Evolutionary conservation across 2,797 vertebrate genomes (phyloP).

Genomic region (Clarias fuscus): DNA sequence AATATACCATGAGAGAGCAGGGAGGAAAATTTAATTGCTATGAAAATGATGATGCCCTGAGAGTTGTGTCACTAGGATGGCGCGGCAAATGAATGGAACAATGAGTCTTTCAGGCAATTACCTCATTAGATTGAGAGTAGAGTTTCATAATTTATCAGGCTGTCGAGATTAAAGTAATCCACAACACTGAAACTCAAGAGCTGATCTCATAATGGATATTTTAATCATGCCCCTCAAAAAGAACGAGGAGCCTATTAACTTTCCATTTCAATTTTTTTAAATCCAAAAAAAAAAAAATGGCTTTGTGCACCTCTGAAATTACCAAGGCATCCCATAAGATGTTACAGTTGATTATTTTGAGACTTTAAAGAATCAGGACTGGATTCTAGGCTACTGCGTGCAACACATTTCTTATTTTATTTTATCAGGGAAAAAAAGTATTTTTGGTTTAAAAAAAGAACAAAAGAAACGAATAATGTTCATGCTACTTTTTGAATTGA

Average conservation of each 20-base stretch:
- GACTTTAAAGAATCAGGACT: conserved; percentile 55
- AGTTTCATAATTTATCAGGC: conserved; percentile 75
- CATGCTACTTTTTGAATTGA: not conserved
- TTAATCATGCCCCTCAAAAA: conserved; percentile 76
- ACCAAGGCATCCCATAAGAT: conserved; percentile 64
- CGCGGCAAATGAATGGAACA: conserved; percentile 68
- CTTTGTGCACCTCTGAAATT: conserved; percentile 67
- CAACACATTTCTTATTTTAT: not conserved
- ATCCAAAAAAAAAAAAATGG: conserved; percentile 63
- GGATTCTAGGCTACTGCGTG: conserved; percentile 48
- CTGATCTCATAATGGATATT: conserved; percentile 78
- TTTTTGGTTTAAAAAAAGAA: not conserved
- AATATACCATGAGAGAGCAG: conserved; percentile 53
- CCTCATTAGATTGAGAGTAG: conserved; percentile 69
- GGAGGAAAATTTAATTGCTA: conserved; percentile 58
- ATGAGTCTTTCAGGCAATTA: conserved; percentile 78
- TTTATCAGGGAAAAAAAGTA: not conserved
- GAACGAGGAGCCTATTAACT: conserved; percentile 74
- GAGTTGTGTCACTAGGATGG: conserved; percentile 66
- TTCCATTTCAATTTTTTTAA: conserved; percentile 73
- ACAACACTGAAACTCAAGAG: conserved; percentile 77
- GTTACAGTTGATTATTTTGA: conserved; percentile 61
- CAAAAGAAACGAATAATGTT: not conserved
- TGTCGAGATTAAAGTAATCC: conserved; percentile 77
- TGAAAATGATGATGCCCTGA: conserved; percentile 62